Conservation (phyloP, 2,797 vertebrate species). For the Coilia nasus region DNA sequence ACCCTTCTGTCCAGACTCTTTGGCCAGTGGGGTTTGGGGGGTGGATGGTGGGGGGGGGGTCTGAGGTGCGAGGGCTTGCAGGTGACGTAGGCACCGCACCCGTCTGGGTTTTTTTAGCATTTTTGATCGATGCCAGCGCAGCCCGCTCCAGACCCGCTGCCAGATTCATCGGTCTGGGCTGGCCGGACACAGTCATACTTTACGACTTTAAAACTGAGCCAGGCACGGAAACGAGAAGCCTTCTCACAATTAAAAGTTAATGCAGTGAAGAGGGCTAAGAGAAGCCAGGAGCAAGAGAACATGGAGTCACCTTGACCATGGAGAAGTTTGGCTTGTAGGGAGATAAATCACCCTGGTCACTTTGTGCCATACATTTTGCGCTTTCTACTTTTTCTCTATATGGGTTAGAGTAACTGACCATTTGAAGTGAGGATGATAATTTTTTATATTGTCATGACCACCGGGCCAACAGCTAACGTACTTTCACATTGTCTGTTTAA, state of each 20-base stretch:
- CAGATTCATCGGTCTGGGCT: constrained; percentile 41
- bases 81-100: neutral
- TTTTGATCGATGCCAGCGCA: constrained; percentile 43
- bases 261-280: constrained; percentile 28
- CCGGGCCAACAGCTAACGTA: neutral
- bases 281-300: constrained; percentile 38
- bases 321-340: neutral
- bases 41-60: neutral
- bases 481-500: neutral
- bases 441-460: neutral
- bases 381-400: neutral
- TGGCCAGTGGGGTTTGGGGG: neutral
- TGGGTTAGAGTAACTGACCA: neutral
- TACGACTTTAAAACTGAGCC: constrained; percentile 37
- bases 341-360: neutral
- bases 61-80: neutral
- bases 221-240: constrained; percentile 36
- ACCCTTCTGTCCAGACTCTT: constrained; percentile 13
- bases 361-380: neutral
- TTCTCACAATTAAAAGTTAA: constrained; percentile 50
- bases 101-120: constrained; percentile 6
- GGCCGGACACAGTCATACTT: constrained; percentile 45
- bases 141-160: constrained; percentile 37
- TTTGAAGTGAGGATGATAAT: neutral
- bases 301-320: constrained; percentile 41